These are phyloP conservation scores for Heterochromis multidens DNA, from an alignment of 2,113 vertebrate genomes.

Conservation along the genomic window DNA sequence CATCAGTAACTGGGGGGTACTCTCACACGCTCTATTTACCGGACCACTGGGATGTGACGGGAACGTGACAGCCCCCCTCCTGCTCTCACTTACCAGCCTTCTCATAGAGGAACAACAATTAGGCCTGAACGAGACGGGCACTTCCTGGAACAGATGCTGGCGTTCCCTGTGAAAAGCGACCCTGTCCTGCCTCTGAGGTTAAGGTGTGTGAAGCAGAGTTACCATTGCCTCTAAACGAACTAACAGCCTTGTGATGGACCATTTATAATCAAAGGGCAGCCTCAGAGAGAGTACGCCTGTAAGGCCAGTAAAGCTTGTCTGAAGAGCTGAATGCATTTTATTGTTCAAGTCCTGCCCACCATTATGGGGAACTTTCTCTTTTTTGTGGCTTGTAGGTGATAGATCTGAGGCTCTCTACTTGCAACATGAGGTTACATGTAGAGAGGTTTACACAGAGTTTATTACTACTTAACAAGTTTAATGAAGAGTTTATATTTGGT, in stretches of 20 bases:
- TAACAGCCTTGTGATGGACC: constrained; percentile 57
- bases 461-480: not conserved
- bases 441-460: not conserved
- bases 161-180: constrained; percentile 56
- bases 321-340: constrained; percentile 58
- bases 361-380: constrained; percentile 19
- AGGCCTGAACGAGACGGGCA: constrained; percentile 67
- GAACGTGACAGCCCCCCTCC: constrained; percentile 71
- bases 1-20: constrained; percentile 64
- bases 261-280: constrained; percentile 64
- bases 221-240: constrained; percentile 57
- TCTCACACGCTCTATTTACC: constrained; percentile 79
- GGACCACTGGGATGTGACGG: constrained; percentile 75
- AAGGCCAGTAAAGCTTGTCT: constrained; percentile 54
- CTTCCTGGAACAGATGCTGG: constrained; percentile 70
- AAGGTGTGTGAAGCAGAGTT: constrained; percentile 60
- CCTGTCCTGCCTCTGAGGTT: constrained; percentile 60
- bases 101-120: constrained; percentile 72
- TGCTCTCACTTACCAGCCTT: constrained; percentile 69
- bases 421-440: not conserved
- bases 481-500: not conserved
- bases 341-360: constrained; percentile 42
- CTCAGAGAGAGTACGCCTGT: constrained; percentile 39
- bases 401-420: constrained; percentile 1
- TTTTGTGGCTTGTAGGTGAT: constrained; percentile 11